Conservation (phyloP, 2,888 invertebrate genomes). For the Gryllus longicercus region DNA sequence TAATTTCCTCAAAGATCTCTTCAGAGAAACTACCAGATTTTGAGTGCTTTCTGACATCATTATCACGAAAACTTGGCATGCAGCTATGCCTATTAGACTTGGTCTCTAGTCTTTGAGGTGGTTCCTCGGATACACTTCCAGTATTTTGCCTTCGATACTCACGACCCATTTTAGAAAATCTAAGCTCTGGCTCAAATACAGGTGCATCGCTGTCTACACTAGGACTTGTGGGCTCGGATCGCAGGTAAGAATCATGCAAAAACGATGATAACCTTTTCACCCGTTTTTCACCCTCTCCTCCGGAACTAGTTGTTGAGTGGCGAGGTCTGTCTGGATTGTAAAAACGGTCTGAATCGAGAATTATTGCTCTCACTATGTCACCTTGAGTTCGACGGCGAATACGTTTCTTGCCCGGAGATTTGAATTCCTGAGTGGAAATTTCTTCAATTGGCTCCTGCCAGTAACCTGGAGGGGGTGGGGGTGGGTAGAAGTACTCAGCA, state of each 20-base stretch:
- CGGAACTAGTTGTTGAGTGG: slow-evolving; percentile 45
- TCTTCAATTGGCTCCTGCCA: neutral
- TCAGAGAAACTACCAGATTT: neutral
- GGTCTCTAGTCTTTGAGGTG: neutral
- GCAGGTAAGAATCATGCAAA: slow-evolving; percentile 40
- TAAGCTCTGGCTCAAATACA: neutral
- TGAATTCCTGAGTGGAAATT: neutral
- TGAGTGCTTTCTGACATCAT: neutral
- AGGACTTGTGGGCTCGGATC: slow-evolving; percentile 28
- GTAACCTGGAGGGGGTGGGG: slow-evolving; percentile 5
- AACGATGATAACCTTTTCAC: slow-evolving; percentile 38
- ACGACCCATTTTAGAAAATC: neutral
- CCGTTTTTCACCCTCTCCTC: slow-evolving; percentile 30
- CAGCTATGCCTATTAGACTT: neutral
- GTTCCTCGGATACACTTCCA: neutral
- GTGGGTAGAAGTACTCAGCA: neutral
- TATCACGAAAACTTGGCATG: neutral
- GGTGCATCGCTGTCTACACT: neutral
- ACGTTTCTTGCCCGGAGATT: slow-evolving; percentile 30
- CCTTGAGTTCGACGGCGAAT: slow-evolving; percentile 37
- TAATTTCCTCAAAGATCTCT: neutral
- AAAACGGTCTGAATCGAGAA: slow-evolving; percentile 47
- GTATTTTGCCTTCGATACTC: neutral
- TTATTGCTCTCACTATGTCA: slow-evolving; percentile 46
- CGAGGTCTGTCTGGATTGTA: slow-evolving; percentile 45